These are phyloP conservation scores for Edolisoma coerulescens DNA, from an alignment of 2,113 vertebrate genomes.

Conservation along the genomic window DNA sequence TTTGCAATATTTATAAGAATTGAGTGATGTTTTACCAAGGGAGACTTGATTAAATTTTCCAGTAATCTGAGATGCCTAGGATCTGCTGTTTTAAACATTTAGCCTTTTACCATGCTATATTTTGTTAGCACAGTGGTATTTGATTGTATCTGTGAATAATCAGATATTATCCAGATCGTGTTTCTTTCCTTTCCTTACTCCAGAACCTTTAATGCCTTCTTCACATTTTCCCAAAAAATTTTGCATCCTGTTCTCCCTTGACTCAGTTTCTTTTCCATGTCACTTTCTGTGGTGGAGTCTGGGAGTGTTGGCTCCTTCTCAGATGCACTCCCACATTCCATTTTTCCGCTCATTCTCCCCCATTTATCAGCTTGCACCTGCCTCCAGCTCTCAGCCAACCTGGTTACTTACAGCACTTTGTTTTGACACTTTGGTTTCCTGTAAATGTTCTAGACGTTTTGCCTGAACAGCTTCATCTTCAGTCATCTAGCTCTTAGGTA, in stretches of 20 bases:
- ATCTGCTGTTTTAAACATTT: neutral
- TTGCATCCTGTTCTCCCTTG: neutral
- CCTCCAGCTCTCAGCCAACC: neutral
- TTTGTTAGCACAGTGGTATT: neutral
- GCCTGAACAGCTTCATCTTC: neutral
- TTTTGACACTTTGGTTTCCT: neutral
- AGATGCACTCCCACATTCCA: neutral
- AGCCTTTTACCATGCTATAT: neutral
- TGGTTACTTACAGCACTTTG: accelerated
- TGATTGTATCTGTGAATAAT: neutral
- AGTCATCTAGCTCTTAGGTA: neutral
- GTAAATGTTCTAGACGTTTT: neutral
- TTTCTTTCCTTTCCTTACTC: neutral
- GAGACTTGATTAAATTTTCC: neutral
- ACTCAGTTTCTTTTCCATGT: neutral
- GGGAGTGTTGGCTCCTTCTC: neutral
- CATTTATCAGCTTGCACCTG: neutral
- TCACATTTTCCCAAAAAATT: neutral
- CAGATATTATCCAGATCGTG: neutral
- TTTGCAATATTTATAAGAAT: neutral
- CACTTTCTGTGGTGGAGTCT: neutral
- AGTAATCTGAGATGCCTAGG: neutral
- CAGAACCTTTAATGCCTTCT: neutral
- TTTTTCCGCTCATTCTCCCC: neutral
- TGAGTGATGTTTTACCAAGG: neutral